Conservation (phyloP, 2,797 vertebrate species). For the Gadopsis bispinosus region DNA sequence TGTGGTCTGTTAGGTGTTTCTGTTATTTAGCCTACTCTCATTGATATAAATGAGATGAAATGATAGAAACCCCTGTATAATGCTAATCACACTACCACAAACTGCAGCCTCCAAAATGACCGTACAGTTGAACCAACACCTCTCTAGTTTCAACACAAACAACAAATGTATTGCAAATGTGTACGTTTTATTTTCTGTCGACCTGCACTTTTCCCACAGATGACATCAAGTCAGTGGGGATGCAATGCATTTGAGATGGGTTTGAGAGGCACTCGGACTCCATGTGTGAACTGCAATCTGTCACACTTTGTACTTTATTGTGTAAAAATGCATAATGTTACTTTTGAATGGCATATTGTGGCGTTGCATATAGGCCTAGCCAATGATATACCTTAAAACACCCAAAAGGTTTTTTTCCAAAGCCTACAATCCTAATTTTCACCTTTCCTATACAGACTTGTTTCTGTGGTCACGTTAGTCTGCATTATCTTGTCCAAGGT, state of each 20-base stretch:
- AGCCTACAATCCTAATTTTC: neutral
- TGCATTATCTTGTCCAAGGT: constrained; percentile 22
- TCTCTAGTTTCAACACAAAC: neutral
- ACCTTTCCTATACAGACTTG: neutral
- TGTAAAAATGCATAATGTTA: neutral
- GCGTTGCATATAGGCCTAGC: neutral
- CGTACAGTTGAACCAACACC: neutral
- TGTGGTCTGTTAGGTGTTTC: neutral
- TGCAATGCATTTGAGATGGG: neutral
- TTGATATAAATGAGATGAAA: neutral
- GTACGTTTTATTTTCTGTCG: neutral
- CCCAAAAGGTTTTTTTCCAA: neutral
- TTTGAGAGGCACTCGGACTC: constrained; percentile 21
- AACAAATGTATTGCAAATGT: neutral
- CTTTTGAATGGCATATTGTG: neutral
- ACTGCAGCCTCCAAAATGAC: neutral
- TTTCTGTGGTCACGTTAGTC: neutral
- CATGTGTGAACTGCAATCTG: constrained; percentile 3
- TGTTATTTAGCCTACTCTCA: neutral
- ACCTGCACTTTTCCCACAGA: constrained; percentile 11
- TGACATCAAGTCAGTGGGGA: constrained; percentile 13
- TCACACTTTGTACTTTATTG: neutral
- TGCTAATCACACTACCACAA: neutral
- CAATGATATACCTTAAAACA: neutral
- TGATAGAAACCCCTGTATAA: neutral